Base-by-base conservation (phyloP, 1,140 invertebrate species). In the Aphidius gifuensis region DNA sequence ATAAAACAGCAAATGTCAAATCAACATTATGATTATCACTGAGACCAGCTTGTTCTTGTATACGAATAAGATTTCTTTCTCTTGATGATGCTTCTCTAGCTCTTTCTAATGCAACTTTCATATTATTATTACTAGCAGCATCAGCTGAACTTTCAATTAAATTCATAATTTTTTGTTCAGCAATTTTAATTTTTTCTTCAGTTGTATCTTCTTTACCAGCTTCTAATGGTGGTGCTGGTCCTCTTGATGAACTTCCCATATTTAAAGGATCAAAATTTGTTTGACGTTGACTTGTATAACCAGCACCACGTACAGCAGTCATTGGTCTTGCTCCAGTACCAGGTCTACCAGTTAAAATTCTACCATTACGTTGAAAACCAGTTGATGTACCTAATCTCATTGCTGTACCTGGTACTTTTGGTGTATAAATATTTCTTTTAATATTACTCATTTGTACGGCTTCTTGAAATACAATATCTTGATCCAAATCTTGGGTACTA, bases 31-130 rank as follows among this genome's bases (percentile, higher is more conserved):
- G 92, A 62, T 86, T 87, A 60, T 97, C 93, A 53, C 88, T 90
- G 58, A 94, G 83, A 49, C 91, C 90, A 64, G 92, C 86, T 77
- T 98, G 94, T 78, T 97, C 94, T 69, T 96, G 91, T 72, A 96
- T 86, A 66, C 91, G 83, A 60, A 95, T 93, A n/a, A 98, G 77
- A 64, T 89, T 90, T 64, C 90, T 83, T 78, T 99, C 97, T 76
- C 97, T 90, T 7, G 92, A 87, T 1, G 93, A 95, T 11, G 96
- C 96, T 81, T 99, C 96, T 80, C 98, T 97, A 0, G 96, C 97
- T 78, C 96, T 92, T 57, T 95, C 91, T 42, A 99, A 78, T 1
- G 95, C 89, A 70, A 86, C 71, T 69, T 85, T 85, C 46, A 82
- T 79, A 61, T 92, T 85, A 65, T 85, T 85, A 56, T 78, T 74